Base-by-base conservation (phyloP, 2,113 vertebrate species). In the Saguinus midas region DNA sequence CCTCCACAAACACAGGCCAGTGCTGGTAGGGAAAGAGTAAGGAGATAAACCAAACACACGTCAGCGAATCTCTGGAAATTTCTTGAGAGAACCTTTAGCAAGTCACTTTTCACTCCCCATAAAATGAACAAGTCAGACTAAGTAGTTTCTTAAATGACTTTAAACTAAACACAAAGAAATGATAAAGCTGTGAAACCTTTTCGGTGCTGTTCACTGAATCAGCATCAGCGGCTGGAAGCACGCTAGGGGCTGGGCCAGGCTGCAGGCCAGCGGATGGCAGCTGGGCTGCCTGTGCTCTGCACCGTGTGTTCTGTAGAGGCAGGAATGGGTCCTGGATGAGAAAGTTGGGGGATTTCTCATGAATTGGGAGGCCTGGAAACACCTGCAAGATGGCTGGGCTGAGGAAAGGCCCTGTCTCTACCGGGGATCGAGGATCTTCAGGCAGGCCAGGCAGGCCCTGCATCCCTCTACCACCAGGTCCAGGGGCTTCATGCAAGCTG, bases 1-100 rank as follows among this genome's bases (percentile, higher is more conserved):
- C 98, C 64, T 99, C 99, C 95, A 98, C 97, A 96, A 99, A 99
- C 76, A 99, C 99, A 0, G 98, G 98, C 99, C 99, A 99, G 98
- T 99, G 99, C 99, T 99, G 97, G 6, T 83, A 96, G 64, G 97
- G 84, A 98, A 57, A 97, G 87, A 97, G 57, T 58, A 92, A 57
- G 94, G 88, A 25, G 0, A 21, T 97, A 50, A 98, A 50, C 10
- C 81, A n/a, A 2, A 55, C 14, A 45, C 21, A 43, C 2, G 29
- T 21, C 18, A 43, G 48, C 57, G n/a, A 3, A 45, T 40, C 45
- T 48, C 29, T 40, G 13, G 18, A 50, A 70, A 50, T 12, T n/a
- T 57, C 72, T 72, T 6, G 27, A 50, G 48, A 81, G 8, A 52
- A 68, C 21, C 75, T 70, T 16, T 1, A 1, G 23, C 9, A 48